These are phyloP conservation scores for Ceratosolen fusciceps DNA, from an alignment of 1,140 invertebrate species.

Conservation along the genomic window DNA sequence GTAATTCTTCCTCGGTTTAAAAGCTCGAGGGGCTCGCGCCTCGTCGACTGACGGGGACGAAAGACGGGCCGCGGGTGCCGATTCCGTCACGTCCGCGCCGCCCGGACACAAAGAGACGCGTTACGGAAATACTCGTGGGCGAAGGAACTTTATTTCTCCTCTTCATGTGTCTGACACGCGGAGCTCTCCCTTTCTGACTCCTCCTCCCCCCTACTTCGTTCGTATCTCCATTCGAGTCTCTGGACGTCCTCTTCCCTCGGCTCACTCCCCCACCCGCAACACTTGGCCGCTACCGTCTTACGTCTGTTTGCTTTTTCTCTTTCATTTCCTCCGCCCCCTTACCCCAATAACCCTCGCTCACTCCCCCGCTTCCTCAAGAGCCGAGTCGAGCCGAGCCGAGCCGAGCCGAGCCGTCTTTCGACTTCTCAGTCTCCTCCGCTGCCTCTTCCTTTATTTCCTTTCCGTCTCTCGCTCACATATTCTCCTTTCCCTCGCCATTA, in stretches of 20 bases:
- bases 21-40: background rate
- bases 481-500: too few relatives aligned
- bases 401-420: background rate
- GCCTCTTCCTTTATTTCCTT: background rate
- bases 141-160: conserved; percentile 37
- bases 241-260: background rate
- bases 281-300: background rate
- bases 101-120: background rate
- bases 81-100: conserved; percentile 16
- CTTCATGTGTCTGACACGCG: conserved; percentile 22
- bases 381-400: background rate
- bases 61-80: conserved; percentile 2
- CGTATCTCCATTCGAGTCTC: conserved; percentile 12
- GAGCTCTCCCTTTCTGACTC: conserved; percentile 14
- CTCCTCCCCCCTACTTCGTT: background rate
- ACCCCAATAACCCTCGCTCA: too few relatives aligned
- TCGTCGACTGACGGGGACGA: background rate
- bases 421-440: background rate
- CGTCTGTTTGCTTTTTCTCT: conserved; percentile 34
- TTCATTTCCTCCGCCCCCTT: conserved; percentile 32
- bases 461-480: too few relatives aligned
- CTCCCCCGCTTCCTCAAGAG: conserved; percentile 8
- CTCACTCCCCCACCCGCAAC: too few relatives aligned
- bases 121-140: conserved; percentile 27
- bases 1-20: conserved; percentile 14